Conservation (phyloP, 2,888 invertebrate species). For the Drosophila stalkeri region DNA sequence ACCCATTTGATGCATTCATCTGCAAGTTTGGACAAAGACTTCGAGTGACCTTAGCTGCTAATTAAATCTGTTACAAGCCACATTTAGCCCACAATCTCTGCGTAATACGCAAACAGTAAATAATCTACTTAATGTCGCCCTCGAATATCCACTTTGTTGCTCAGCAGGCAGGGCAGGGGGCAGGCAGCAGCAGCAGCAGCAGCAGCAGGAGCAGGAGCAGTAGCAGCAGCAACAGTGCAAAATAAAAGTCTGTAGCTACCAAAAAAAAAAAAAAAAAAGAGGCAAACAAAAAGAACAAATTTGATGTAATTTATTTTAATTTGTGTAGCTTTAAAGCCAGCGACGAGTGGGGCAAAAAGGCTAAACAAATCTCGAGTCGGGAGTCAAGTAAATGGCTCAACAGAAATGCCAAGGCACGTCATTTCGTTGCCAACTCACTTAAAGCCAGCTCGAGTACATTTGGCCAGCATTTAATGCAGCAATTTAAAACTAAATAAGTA, state of each 20-base stretch:
- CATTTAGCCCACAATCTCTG: conserved; percentile 13
- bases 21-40: conserved; percentile 30
- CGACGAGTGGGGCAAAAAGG: conserved; percentile 42
- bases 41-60: conserved; percentile 43
- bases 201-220: background rate
- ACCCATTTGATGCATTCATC: conserved; percentile 59
- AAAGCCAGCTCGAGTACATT: conserved; percentile 13
- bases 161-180: background rate
- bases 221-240: background rate
- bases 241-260: conserved; percentile 27
- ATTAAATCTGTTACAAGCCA: conserved; percentile 63
- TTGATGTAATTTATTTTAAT: conserved; percentile 71
- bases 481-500: background rate
- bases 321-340: conserved; percentile 61
- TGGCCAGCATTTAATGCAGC: conserved; percentile 1
- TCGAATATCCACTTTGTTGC: conserved; percentile 35
- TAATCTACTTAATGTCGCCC: conserved; percentile 61
- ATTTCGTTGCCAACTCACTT: conserved; percentile 20
- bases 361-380: conserved; percentile 10
- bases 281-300: conserved; percentile 17
- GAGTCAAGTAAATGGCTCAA: conserved; percentile 11
- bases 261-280: conserved; percentile 28
- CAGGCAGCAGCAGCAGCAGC: background rate
- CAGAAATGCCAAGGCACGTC: conserved; percentile 6
- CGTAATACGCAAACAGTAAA: conserved; percentile 45